Evolutionary conservation across 2,888 invertebrate species (phyloP), one percentile per base, ranked within the genome.

Genomic region (Meta bourneti): DNA sequence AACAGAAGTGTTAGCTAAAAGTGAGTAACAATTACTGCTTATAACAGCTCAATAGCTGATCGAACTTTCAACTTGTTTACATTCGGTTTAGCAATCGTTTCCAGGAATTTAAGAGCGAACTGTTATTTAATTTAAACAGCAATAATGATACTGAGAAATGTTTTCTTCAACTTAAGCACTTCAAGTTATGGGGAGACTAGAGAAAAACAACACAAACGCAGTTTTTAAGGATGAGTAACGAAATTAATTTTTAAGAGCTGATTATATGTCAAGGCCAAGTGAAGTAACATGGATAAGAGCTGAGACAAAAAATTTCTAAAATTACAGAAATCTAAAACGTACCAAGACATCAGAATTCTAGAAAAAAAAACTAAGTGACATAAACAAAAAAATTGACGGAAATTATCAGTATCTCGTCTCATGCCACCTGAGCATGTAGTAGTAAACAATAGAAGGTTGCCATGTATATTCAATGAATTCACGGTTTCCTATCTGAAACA

Each of bases 371-470:
- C 9, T 9, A 16, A 11, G 61, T 61, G 16, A 61, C 8, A 61
- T 16, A 61, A 11, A 6, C 7, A 16, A 16, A 61, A 61, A 13
- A 16, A 16, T 61, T 61, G 61, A 61, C 61, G 61, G 48, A 78
- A 72, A 11, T 87, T 89, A 81, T 80, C 34, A 34, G 11, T 61
- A 16, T 61, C 11, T 61, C 61, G 11, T 61, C 90, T 86, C 82
- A 81, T 91, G 90, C 90, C 90, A 91, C 75, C 90, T 86, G 71
- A 91, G 75, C 90, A 91, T 86, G 90, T 91, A 91, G 81, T 81
- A 72, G 90, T 91, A 91, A 91, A 91, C 87, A 87, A 82, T 69
- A 20, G 8, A 72, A 61, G 20, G 84, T 85, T 90, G 90, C 84
- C 84, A 90, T 16, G 54, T 11, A 19, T 34, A 75, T 16, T 16